Percentiles rank a stretch among this genome's conserved stretches.
These are phyloP conservation scores for Phaonia tiefii DNA, from an alignment of 2,888 invertebrate species.

Conservation along the genomic window DNA sequence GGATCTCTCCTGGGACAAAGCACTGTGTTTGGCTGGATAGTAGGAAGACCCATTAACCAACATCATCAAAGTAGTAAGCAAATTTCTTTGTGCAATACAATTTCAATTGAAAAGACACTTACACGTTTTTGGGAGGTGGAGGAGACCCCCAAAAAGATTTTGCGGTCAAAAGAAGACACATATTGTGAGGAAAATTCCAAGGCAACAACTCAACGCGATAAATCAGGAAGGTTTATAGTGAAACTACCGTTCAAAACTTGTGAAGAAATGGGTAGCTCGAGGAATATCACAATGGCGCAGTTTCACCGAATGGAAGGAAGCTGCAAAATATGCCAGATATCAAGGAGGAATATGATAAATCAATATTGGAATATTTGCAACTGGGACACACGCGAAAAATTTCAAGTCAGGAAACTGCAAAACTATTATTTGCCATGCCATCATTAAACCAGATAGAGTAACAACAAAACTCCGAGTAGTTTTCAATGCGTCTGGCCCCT, in stretches of 20 bases:
- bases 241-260: slow-evolving; percentile 3
- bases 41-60: not conserved
- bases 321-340: not conserved
- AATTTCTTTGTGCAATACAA: not conserved
- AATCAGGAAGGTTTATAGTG: not conserved
- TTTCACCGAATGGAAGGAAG: not conserved
- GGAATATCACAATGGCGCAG: not conserved
- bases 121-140: slow-evolving; percentile 40
- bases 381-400: not conserved
- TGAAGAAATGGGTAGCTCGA: not conserved
- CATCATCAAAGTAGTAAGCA: not conserved
- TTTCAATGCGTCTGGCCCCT: slow-evolving; percentile 61
- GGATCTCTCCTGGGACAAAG: slow-evolving; percentile 32
- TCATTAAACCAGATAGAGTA: slow-evolving; percentile 38
- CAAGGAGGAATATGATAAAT: not conserved
- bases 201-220: not conserved
- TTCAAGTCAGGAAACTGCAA: not conserved
- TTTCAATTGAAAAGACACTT: slow-evolving; percentile 8
- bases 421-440: not conserved
- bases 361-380: not conserved
- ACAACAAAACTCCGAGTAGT: slow-evolving; percentile 64
- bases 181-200: not conserved
- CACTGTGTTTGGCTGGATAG: slow-evolving; percentile 26
- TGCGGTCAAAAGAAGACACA: not conserved
- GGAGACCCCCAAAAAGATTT: slow-evolving; percentile 11